Percentiles rank a stretch among this genome's conserved stretches.
phyloP scores from a whole-genome alignment of 2,888 invertebrate genomes.

The Dusona sp. region DNA sequence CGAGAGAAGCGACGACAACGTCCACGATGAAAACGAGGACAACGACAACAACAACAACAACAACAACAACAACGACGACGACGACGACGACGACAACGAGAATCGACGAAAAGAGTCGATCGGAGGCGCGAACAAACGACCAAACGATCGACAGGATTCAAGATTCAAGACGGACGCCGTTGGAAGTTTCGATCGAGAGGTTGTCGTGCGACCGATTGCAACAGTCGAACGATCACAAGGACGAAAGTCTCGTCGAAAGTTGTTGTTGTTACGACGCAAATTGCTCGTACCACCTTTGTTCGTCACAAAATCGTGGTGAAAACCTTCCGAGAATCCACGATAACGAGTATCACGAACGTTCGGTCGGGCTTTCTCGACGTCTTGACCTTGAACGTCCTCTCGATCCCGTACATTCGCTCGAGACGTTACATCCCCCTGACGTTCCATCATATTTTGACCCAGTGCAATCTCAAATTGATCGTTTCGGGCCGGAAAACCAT shows the following conservation, averaged over 20 bases:
- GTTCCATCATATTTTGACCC: not conserved
- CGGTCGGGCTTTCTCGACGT: not conserved
- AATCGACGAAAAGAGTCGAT: not conserved
- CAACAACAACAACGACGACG: constrained; percentile 50
- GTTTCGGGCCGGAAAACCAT: not conserved
- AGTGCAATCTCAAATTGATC: no score
- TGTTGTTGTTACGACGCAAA: not conserved
- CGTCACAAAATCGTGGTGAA: not conserved
- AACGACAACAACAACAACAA: constrained; percentile 42
- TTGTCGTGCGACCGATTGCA: constrained; percentile 15
- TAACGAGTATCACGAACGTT: not conserved
- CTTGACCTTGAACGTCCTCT: not conserved
- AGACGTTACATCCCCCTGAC: not conserved
- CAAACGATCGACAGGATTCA: constrained; percentile 32
- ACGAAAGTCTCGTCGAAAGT: not conserved
- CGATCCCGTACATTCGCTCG: not conserved
- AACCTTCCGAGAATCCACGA: not conserved
- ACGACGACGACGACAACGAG: constrained; percentile 40
- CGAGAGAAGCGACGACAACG: constrained; percentile 52
- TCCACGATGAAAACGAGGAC: constrained; percentile 38
- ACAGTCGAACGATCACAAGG: not conserved
- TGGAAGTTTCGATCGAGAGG: constrained; percentile 39
- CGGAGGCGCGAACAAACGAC: not conserved
- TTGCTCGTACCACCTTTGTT: not conserved
- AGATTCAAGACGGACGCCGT: not conserved